A percentile compares a stretch with the other conserved stretches of the same genome.
Conservation (phyloP, 2,113 vertebrate genomes). For the Periophthalmus modestus region DNA sequence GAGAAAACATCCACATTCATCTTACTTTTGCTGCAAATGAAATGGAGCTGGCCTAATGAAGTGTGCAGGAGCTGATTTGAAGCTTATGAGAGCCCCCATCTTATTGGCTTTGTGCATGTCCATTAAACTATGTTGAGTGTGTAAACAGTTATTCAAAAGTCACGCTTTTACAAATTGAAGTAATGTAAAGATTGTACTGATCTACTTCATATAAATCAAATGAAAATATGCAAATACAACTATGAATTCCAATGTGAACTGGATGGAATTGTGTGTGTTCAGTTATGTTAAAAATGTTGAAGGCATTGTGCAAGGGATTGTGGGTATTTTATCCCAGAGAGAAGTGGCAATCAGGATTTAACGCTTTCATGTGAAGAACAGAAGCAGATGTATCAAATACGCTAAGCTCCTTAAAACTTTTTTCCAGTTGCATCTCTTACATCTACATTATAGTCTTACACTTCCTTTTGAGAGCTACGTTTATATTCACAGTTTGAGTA, state of each 20-base stretch:
- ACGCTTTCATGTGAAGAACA: slow-evolving; percentile 32
- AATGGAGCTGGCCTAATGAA: slow-evolving; percentile 1
- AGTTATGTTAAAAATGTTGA: slow-evolving; percentile 20
- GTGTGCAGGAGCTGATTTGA: neutral
- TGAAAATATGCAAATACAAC: neutral
- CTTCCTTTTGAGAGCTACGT: neutral
- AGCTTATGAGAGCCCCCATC: neutral
- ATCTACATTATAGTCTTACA: too few species aligned
- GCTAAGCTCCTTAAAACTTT: slow-evolving; percentile 16
- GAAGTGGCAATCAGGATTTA: slow-evolving; percentile 23
- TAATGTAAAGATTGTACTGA: neutral
- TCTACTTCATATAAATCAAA: neutral
- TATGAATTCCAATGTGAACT: neutral
- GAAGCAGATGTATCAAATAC: slow-evolving; percentile 8
- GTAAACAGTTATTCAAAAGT: neutral
- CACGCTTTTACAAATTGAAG: neutral
- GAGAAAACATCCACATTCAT: slow-evolving; percentile 1
- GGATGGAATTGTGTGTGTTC: neutral
- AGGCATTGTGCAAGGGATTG: slow-evolving; percentile 22
- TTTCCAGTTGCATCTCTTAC: neutral
- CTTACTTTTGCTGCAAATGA: slow-evolving; percentile 4
- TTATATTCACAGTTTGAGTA: too few species aligned
- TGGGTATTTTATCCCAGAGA: slow-evolving; percentile 27
- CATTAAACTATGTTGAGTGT: neutral
- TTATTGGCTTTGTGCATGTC: slow-evolving; percentile 3